Base-by-base conservation (phyloP, 2,113 vertebrate species). In the Triplophysa rosa region DNA sequence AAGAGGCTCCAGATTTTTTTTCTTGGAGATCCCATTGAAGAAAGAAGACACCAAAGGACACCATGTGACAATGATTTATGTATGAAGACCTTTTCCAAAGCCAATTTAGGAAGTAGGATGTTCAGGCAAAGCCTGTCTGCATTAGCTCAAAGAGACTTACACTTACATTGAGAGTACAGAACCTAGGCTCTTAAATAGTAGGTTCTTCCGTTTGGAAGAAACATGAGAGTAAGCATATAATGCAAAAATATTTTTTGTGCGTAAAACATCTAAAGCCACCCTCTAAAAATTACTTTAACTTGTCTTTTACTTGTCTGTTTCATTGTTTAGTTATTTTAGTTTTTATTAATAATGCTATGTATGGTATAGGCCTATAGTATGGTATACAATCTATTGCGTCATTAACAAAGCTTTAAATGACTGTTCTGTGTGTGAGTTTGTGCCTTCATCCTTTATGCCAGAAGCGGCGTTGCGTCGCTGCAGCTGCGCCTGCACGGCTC, bases 401-500 rank as follows among this genome's bases (percentile, higher is more conserved):
- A 9, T 12, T 45, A 12, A 45, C 4, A 52, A 16, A 52, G 49
- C 16, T 6, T 52, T 52, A 14, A 13, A 52, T 52, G 4, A 5
- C 49, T 52, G 3, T 5, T 52, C 4, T 45, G 42, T 11, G 11
- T 45, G 37, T 23, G 12, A 54, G 67, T 70, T 16, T 54, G 16
- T 63, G 13, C 24, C 13, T 19, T 10, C 52, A 37, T 16, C 49
- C 33, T 8, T 10, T 49, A 0, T 7, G 12, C 2, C 26, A 42
- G 29, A 42, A 14, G 19, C 26, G 16, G 6, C 24, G 11, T 26
- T 16, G 29, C 23, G 42, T 64, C 40, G 42, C 73, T 64, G 73
- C 73, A 49, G 64, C 66, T 40, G 56, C 81, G 65, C 74, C 7
- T 56, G 40, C 74, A 78, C 78, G 52, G 81, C 65, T 70, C 65